phyloP scores from a whole-genome alignment of 2,888 invertebrate genomes.

The Ophioninae sp. region DNA sequence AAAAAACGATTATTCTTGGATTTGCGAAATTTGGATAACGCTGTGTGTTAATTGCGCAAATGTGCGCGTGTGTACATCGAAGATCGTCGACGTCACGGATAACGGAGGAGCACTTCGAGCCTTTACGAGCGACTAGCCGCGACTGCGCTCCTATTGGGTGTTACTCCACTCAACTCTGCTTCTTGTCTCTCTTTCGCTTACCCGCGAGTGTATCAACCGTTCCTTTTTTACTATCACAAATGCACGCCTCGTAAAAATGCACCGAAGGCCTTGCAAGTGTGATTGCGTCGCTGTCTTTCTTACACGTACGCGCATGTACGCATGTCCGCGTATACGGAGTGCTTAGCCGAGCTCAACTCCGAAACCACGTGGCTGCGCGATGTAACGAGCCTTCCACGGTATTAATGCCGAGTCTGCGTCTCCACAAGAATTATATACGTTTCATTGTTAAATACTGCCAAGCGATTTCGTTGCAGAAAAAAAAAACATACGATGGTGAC shows the following conservation, averaged over 20 bases:
- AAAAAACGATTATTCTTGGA: neutral
- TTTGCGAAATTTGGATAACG: neutral
- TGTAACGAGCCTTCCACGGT: neutral
- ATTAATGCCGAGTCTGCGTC: neutral
- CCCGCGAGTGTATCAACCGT: conserved; percentile 21
- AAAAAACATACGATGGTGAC: too few species aligned
- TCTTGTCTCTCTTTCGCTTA: conserved; percentile 7
- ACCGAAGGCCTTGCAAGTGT: conserved; percentile 13
- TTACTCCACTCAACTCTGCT: conserved; percentile 21
- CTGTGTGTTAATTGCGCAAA: neutral
- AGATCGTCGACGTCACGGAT: conserved; percentile 24
- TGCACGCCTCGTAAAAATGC: conserved; percentile 12
- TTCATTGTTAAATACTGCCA: neutral
- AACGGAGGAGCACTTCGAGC: conserved; percentile 28
- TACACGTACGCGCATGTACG: neutral
- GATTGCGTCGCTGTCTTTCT: neutral
- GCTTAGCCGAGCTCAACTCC: conserved; percentile 11
- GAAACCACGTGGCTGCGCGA: conserved; percentile 34
- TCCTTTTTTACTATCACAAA: conserved; percentile 19
- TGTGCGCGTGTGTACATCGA: neutral
- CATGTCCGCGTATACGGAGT: neutral
- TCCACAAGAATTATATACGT: neutral
- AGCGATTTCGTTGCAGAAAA: neutral
- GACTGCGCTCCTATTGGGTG: conserved; percentile 40
- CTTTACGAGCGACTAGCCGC: conserved; percentile 48